Base-by-base conservation (phyloP, 2,113 vertebrate species). In the Pardalotus punctatus region DNA sequence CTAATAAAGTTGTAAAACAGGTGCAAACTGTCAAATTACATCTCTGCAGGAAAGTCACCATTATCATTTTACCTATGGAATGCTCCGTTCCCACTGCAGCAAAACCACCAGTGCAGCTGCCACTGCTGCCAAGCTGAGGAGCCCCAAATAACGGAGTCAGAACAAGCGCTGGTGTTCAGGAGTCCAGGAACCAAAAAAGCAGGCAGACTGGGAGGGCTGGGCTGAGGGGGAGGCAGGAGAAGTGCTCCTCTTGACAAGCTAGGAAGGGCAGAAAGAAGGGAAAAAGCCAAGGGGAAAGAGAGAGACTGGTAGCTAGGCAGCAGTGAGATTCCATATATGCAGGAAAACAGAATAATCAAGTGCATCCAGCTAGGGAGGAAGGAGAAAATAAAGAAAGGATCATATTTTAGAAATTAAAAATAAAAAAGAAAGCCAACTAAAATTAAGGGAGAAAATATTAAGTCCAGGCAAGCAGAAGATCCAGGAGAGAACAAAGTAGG, bases 41-140 rank as follows among this genome's bases (percentile, higher is more conserved):
- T 60, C 93, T 86, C 81, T 66, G 53, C 69, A 96, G 93, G 79
- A 94, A 94, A 97, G 95, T 90, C 58, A 73, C 76, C 21, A 0
- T 97, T 97, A 97, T 97, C 90, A 45, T 94, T 97, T 95, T 96
- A 97, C 95, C 83, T 93, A 95, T 16, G 92, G 97, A 97, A 97
- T 96, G 93, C 93, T 94, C 77, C 33, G 7, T 79, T 94, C 90
- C 83, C 86, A 72, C 74, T 83, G 90, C 84, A 95, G 90, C 82
- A 95, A 93, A 96, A 70, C 77, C 91, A 95, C 72, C 80, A 93
- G 70, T 23, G 11, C 96, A 96, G 91, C 96, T 97, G 96, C 96
- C 82, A 57, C 78, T 89, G 93, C 83, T 25, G 9, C 86, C 64
- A 4, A 81, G 78, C 79, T 86, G 80, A 92, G 69, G 8, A 95